These are phyloP conservation scores for Rhinella marina DNA, from an alignment of 2,797 vertebrate species.

Conservation along the genomic window DNA sequence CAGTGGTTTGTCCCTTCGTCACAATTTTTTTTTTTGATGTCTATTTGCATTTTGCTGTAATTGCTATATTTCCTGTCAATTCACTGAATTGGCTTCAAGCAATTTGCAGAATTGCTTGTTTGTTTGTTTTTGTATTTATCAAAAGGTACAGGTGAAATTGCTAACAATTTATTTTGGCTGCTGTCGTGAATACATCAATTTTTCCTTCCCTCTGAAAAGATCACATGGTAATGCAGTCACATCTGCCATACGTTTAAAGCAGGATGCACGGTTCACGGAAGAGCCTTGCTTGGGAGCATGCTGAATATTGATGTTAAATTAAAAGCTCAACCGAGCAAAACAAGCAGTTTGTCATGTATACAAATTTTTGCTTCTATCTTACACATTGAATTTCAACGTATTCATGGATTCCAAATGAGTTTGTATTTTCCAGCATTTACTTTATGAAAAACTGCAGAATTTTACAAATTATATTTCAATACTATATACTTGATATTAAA, in stretches of 20 bases:
- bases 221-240: conserved; percentile 4
- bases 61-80: conserved; percentile 47
- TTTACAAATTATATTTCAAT: background rate
- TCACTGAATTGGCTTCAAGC: conserved; percentile 43
- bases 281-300: background rate
- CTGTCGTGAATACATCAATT: conserved; percentile 51
- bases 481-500: background rate
- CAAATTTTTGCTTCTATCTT: background rate
- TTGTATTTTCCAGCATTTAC: background rate
- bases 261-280: conserved; percentile 6
- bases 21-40: background rate
- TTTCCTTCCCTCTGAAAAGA: conserved; percentile 20
- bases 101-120: conserved; percentile 55
- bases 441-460: background rate
- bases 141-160: conserved; percentile 52
- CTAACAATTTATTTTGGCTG: conserved; percentile 56
- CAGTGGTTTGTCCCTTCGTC: background rate
- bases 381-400: background rate
- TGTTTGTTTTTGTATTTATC: conserved; percentile 48
- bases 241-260: conserved; percentile 19
- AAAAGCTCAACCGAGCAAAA: conserved; percentile 5
- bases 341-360: background rate
- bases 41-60: conserved; percentile 40
- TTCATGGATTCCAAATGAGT: background rate
- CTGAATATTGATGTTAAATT: background rate